phyloP scores from a whole-genome alignment of 1,140 invertebrate genomes.

The Ips nitidus region DNA sequence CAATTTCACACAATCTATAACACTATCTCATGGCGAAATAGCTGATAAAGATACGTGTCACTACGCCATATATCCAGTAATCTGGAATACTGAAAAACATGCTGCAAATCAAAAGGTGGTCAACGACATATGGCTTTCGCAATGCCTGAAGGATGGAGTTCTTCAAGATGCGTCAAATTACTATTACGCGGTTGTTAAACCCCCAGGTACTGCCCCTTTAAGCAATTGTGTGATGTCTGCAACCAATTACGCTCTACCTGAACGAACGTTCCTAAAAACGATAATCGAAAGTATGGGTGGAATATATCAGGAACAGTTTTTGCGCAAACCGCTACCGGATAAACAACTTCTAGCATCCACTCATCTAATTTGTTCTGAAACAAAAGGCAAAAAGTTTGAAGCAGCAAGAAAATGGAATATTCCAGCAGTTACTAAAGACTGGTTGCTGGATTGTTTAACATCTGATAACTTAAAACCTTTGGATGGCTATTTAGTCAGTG shows the following conservation, averaged over 20 bases:
- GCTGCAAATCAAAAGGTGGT: slow-evolving; percentile 53
- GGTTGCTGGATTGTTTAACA: slow-evolving; percentile 72
- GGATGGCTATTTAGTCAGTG: slow-evolving; percentile 64
- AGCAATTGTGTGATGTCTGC: slow-evolving; percentile 72
- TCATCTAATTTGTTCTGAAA: slow-evolving; percentile 73
- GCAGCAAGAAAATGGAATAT: slow-evolving; percentile 83
- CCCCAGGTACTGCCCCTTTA: slow-evolving; percentile 59
- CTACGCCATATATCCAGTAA: slow-evolving; percentile 58
- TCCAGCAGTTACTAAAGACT: slow-evolving; percentile 71
- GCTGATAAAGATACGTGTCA: slow-evolving; percentile 51
- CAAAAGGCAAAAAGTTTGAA: slow-evolving; percentile 77
- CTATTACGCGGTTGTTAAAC: slow-evolving; percentile 64
- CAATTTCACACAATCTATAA: slow-evolving; percentile 36
- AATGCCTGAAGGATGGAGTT: slow-evolving; percentile 59
- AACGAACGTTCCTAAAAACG: slow-evolving; percentile 70
- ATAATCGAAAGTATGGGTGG: slow-evolving; percentile 73
- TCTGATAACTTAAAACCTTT: slow-evolving; percentile 50
- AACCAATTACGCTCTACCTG: slow-evolving; percentile 70
- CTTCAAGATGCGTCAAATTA: slow-evolving; percentile 54
- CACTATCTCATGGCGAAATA: slow-evolving; percentile 20
- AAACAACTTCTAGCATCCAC: slow-evolving; percentile 61
- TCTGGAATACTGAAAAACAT: not conserved
- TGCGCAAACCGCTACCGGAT: slow-evolving; percentile 44
- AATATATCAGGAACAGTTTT: slow-evolving; percentile 67
- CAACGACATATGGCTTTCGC: slow-evolving; percentile 61